Conservation (phyloP, 2,888 invertebrate genomes). For the Allacma fusca region DNA sequence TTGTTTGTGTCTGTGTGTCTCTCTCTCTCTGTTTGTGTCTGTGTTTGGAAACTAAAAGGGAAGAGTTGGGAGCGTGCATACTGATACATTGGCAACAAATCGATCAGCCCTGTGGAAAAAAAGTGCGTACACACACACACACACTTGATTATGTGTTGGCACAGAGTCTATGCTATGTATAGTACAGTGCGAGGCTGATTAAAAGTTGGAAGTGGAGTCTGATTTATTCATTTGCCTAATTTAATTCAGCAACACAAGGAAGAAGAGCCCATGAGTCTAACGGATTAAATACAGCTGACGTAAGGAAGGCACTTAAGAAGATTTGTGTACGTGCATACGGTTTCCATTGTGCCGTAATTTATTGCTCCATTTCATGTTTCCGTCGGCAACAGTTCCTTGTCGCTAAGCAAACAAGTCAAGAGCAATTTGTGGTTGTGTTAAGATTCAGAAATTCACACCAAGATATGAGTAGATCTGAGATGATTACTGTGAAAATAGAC, state of each 20-base stretch:
- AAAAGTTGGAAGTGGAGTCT: background rate
- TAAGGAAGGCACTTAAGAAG: background rate
- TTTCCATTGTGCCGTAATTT: slow-evolving; percentile 9
- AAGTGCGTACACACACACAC: no score
- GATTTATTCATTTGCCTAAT: background rate
- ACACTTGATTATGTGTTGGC: no score
- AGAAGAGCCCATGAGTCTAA: background rate
- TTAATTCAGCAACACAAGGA: background rate
- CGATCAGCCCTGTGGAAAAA: no score
- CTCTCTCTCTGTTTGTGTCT: no score
- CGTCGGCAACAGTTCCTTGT: background rate
- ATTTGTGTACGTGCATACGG: background rate
- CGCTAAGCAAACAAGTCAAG: background rate
- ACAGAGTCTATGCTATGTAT: no score
- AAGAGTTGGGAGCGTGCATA: no score
- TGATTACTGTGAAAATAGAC: slow-evolving; percentile 20
- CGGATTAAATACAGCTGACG: background rate
- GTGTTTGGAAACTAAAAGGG: no score
- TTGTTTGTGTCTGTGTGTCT: no score
- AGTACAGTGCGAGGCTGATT: background rate
- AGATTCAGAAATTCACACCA: slow-evolving; percentile 1
- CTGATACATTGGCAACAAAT: no score
- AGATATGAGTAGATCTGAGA: background rate
- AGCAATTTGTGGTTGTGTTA: slow-evolving; percentile 27
- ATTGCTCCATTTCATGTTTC: background rate